Base-by-base conservation (phyloP, 1,140 invertebrate genomes). In the Sitobion miscanthi region DNA sequence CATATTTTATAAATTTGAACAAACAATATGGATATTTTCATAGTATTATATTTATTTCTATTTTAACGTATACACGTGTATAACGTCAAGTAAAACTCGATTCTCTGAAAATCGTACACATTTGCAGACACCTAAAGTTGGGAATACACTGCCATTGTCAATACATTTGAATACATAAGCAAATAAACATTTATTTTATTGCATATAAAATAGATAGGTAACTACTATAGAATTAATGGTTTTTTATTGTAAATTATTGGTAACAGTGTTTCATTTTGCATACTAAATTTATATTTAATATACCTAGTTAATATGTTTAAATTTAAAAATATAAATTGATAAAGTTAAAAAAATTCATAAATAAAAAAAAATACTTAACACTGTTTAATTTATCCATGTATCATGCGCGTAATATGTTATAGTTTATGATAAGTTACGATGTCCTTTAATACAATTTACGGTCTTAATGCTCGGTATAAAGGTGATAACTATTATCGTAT, bases 401-500 rank as follows among this genome's bases (percentile, higher is more conserved):
- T n/a, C 21, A 11, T 25, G 42, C 11, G 23, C 23, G 23, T 30
- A 25, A 14, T 85, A 30, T 30, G 38, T 82, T 69, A 35, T 45
- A 87, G 25, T n/a, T 87, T 87, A 49, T 49, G 38, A 30, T 47
- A 85, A 85, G 82, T 85, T 85, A 25, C 23, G 1, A 85, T 25
- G 35, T 82, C 5, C 1, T 49, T n/a, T 49, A 25, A 86, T n/a
- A 17, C 9, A 30, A 87, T 87, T 17, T n/a, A 87, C 45, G 30
- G 45, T n/a, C 30, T 47, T 47, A 87, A 87, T 87, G 4, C 49
- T 8, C 2, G 7, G 47, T 20, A 54, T 89, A 42, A 90, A 45
- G 30, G 54, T 90, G 54, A 90, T 90, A 90, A 90, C 54, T 62
- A 62, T 90, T 90, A 90, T 62, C 38, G 49, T 89, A 47, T 54